Base-by-base conservation (phyloP, 1,140 invertebrate species). In the Drosophila novamexicana region DNA sequence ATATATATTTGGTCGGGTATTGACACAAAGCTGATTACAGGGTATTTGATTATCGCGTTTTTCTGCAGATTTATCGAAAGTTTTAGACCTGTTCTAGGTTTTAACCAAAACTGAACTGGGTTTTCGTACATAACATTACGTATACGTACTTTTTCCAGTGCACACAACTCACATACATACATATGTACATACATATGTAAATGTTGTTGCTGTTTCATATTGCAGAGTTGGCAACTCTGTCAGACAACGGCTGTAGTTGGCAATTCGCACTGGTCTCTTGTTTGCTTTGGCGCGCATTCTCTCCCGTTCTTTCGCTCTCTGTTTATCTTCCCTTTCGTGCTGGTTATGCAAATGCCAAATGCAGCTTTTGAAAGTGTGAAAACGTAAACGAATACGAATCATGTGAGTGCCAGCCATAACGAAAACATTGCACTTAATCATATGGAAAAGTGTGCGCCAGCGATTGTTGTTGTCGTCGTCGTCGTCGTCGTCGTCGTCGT, bases 261-360 rank as follows among this genome's bases (percentile, higher is more conserved):
- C 53, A 49, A 67, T 50, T 39, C 59, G 44, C 64, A 39, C 1
- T 54, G 16, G 18, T 59, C 42, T 57, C 42, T 37, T 16, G 37
- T 10, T 58, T 18, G 7, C 12, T 49, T 12, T 62, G 52, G 29
- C 34, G 47, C 22, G 12, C 29, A 2, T 34, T 73, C 64, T 14
- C 32, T 42, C n/a, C 2, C 45, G 12, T 39, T 58, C 12, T 39
- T 12, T 22, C 14, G 16, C 62, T 57, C 52, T 66, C 37, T 65
- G 39, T 69, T 52, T 56, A 44, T 66, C 37, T 61, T 44, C 39
- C 22, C 16, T 64, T 62, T 53, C 6, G 49, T 44, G 59, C 59
- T 68, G 61, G 53, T 75, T 77, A 86, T 81, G 77, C 53, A 85
- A 85, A 79, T 79, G 73, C 68, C 12, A 68, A 82, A 69, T 64